These are phyloP conservation scores for Bathynomus jamesi DNA, from an alignment of 1,140 invertebrate genomes.

Conservation along the genomic window DNA sequence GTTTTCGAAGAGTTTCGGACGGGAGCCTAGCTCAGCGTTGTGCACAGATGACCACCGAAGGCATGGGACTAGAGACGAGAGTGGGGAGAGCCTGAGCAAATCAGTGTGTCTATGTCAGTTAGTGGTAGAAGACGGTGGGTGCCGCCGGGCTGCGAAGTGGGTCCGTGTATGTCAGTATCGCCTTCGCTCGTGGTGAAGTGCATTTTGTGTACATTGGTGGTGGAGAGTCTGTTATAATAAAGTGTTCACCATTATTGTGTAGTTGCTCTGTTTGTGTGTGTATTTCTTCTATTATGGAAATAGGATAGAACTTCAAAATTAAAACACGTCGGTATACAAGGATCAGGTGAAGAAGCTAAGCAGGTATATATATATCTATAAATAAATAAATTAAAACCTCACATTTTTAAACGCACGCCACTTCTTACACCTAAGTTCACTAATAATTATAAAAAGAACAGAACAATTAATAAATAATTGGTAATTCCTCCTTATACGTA, in stretches of 20 bases:
- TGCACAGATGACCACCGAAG: background rate
- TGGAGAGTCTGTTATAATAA: too few relatives aligned
- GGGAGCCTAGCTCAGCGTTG: background rate
- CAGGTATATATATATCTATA: background rate
- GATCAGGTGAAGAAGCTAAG: background rate
- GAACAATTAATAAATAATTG: background rate
- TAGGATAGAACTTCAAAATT: background rate
- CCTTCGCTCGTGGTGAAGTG: background rate
- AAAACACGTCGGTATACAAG: background rate
- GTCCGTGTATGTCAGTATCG: background rate
- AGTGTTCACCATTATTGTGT: background rate
- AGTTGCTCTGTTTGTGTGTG: background rate
- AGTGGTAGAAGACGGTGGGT: background rate
- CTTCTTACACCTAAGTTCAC: background rate
- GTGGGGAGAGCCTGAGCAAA: background rate
- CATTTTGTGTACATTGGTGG: too few relatives aligned
- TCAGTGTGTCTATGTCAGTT: background rate
- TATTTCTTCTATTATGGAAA: background rate
- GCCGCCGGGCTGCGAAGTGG: background rate
- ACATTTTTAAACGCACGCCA: background rate
- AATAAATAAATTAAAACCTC: background rate
- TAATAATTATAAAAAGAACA: background rate
- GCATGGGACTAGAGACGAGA: background rate
- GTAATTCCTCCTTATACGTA: background rate
- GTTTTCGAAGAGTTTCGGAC: background rate